These are phyloP conservation scores for Chironomus riparius DNA, from an alignment of 2,888 invertebrate species.

Conservation along the genomic window DNA sequence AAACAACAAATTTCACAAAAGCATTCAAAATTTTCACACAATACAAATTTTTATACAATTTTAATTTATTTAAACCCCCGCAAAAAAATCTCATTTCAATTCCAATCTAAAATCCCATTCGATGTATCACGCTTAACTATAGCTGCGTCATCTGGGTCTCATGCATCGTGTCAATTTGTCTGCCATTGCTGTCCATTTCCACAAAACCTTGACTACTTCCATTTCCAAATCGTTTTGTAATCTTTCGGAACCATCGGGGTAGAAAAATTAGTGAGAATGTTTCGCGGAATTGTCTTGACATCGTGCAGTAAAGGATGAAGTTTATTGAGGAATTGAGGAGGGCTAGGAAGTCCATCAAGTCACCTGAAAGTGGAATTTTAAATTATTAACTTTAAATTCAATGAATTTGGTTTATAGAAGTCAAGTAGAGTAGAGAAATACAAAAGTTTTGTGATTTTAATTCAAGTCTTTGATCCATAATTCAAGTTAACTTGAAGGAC, in stretches of 20 bases:
- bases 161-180: conserved; percentile 35
- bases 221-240: conserved; percentile 31
- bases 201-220: conserved; percentile 32
- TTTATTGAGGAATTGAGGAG: conserved; percentile 87
- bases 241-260: conserved; percentile 47
- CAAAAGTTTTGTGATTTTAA: too few relatives aligned
- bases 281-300: conserved; percentile 84
- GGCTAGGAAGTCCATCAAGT: conserved; percentile 84
- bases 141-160: conserved; percentile 32
- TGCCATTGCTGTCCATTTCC: conserved; percentile 9
- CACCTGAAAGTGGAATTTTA: conserved; percentile 46
- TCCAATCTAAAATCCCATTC: too few relatives aligned
- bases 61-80: too few relatives aligned
- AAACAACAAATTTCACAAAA: too few relatives aligned
- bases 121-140: not conserved
- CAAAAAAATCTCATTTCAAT: too few relatives aligned
- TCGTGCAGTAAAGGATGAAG: conserved; percentile 89
- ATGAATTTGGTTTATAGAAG: too few relatives aligned
- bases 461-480: too few relatives aligned
- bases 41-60: too few relatives aligned
- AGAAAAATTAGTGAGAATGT: conserved; percentile 70
- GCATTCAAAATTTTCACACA: too few relatives aligned
- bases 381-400: too few relatives aligned
- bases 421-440: too few relatives aligned
- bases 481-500: too few relatives aligned